Evolutionary conservation across 2,113 vertebrate species (phyloP), one percentile per base, ranked within the genome.

Genomic region (Bos javanicus): DNA sequence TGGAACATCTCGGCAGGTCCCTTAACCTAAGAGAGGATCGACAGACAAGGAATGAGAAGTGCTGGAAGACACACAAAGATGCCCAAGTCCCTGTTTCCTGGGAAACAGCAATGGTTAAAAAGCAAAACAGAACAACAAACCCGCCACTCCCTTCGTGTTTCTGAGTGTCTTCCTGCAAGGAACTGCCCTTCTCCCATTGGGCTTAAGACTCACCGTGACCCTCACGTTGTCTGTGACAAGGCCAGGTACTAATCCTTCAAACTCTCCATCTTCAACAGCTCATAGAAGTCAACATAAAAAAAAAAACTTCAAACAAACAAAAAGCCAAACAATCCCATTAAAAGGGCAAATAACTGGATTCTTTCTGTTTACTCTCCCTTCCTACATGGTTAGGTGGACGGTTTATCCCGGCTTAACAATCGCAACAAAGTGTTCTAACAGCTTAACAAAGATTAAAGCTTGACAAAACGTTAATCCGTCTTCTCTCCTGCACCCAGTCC

Each of bases 1-100:
- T 89, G 62, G 12, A 97, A 25, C 97, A 97, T 98, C 33, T 83
- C 81, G 57, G 25, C 48, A 96, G 46, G 25, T 28, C 12, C 23
- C 25, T 94, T 48, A 43, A 17, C 26, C 57, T 94, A 82, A 43
- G 87, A 84, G 28, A 87, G 7, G 9, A 26, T n/a, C 15, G 46
- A 60, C n/a, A 87, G 84, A n/a, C 21, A 60, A 46, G 26, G 13
- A 54, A 39, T 46, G 36, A 52, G 59, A 91, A 57, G 15, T 15
- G 1, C 6, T 36, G 2, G 21, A 57, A 74, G 30, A 43, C 23
- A 19, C 3, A 6, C 30, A 14, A 30, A 59, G 64, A 85, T 1
- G 10, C 50, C 39, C 1, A 26, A 43, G 23, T 23, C 39, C 71
- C 19, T 36, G 30, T 36, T n/a, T 54, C 50, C 80, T 25, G 80